Percentiles rank a stretch among this genome's conserved stretches.
Evolutionary conservation across 2,797 vertebrate genomes (phyloP).

Genomic region (Salmo trutta): DNA sequence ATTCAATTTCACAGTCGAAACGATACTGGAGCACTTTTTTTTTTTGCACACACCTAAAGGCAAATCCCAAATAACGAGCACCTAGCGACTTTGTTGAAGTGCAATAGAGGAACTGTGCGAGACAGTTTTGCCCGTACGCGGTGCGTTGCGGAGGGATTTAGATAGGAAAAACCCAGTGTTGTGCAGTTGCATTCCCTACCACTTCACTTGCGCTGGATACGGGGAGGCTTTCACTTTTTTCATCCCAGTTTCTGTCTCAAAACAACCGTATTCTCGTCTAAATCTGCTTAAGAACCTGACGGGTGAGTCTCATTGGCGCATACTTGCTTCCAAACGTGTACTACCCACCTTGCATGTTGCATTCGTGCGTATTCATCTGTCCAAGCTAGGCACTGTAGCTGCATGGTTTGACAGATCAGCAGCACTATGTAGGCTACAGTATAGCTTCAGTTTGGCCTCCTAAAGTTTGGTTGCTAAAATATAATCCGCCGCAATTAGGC

Average conservation of each 20-base stretch:
- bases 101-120: constrained; percentile 28
- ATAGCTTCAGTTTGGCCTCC: constrained; percentile 8
- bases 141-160: constrained; percentile 50
- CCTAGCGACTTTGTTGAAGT: constrained; percentile 16
- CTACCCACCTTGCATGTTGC: constrained; percentile 31
- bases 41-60: constrained; percentile 32
- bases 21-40: constrained; percentile 53
- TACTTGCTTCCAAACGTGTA: background rate
- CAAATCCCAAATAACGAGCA: constrained; percentile 34
- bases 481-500: background rate
- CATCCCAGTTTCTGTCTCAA: constrained; percentile 39
- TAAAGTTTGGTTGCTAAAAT: constrained; percentile 5
- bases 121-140: constrained; percentile 46
- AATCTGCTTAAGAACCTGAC: constrained; percentile 37
- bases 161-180: constrained; percentile 34
- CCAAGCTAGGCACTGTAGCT: constrained; percentile 46
- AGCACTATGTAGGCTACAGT: constrained; percentile 19
- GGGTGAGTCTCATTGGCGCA: constrained; percentile 62
- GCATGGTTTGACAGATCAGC: constrained; percentile 68
- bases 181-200: constrained; percentile 39
- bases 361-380: constrained; percentile 9
- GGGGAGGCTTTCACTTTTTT: constrained; percentile 61
- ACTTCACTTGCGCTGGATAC: constrained; percentile 60
- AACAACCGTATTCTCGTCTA: constrained; percentile 32
- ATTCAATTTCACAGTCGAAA: constrained; percentile 64